Percentiles rank a stretch among this genome's conserved stretches.
phyloP scores from a whole-genome alignment of 1,140 invertebrate species.

The Sycophaga agraensis region DNA sequence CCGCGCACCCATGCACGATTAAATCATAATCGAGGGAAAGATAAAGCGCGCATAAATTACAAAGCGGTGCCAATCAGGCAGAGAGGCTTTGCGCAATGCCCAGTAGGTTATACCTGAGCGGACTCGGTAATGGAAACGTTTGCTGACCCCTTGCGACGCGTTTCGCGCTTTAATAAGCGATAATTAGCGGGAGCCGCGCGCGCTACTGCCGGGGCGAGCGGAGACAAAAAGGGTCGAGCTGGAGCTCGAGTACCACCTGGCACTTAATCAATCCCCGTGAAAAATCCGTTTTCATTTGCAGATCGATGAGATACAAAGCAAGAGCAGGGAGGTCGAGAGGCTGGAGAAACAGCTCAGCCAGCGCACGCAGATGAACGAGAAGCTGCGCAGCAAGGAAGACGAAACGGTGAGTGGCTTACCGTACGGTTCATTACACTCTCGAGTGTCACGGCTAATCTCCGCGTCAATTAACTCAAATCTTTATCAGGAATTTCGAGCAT shows the following conservation, averaged over 20 bases:
- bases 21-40: too few species aligned
- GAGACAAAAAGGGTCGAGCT: neutral
- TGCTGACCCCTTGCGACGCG: neutral
- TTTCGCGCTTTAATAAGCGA: too few species aligned
- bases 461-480: too few species aligned
- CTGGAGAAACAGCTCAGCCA: constrained; percentile 33
- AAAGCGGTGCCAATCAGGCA: neutral
- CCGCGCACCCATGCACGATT: too few species aligned
- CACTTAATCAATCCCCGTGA: too few species aligned
- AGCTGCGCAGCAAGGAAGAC: constrained; percentile 27
- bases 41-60: neutral
- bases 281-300: constrained; percentile 30
- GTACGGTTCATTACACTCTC: too few species aligned
- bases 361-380: constrained; percentile 20
- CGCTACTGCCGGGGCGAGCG: too few species aligned
- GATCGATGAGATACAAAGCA: constrained; percentile 41
- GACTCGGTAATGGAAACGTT: neutral
- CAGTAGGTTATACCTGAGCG: neutral
- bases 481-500: too few species aligned
- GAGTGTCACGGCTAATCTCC: too few species aligned
- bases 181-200: too few species aligned
- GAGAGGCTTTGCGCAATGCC: neutral
- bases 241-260: too few species aligned
- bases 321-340: constrained; percentile 37
- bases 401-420: constrained; percentile 34